These are phyloP conservation scores for Ondatra zibethicus DNA, from an alignment of 2,113 vertebrate species.

Conservation along the genomic window DNA sequence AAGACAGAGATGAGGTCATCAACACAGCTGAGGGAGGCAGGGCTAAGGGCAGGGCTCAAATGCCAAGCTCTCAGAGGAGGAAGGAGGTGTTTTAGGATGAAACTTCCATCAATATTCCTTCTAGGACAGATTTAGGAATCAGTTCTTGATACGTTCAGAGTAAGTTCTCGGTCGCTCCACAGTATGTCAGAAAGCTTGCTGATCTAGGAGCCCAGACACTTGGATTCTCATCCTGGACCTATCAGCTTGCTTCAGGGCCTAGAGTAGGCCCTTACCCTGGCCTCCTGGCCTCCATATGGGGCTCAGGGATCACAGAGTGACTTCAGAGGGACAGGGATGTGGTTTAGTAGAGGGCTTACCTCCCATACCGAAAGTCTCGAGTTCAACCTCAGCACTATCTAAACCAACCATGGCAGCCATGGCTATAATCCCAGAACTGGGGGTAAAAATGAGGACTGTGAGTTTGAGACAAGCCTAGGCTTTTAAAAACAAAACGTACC, in stretches of 20 bases:
- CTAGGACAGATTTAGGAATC: conserved; percentile 60
- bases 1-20: conserved; percentile 38
- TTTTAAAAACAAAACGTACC: background rate
- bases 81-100: conserved; percentile 59
- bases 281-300: background rate
- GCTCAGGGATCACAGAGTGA: background rate
- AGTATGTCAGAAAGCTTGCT: background rate
- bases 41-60: background rate
- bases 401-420: background rate
- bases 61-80: conserved; percentile 6
- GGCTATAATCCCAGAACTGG: background rate
- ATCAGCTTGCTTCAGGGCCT: background rate
- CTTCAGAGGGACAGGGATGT: background rate
- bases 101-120: conserved; percentile 48
- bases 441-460: background rate
- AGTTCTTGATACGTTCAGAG: background rate
- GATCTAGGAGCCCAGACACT: background rate
- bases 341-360: background rate
- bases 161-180: background rate
- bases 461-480: background rate
- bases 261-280: background rate
- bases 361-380: no score
- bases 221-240: background rate
- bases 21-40: conserved; percentile 23
- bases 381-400: background rate